Conservation (phyloP, 2,113 vertebrate genomes). For the Gavialis gangeticus region DNA sequence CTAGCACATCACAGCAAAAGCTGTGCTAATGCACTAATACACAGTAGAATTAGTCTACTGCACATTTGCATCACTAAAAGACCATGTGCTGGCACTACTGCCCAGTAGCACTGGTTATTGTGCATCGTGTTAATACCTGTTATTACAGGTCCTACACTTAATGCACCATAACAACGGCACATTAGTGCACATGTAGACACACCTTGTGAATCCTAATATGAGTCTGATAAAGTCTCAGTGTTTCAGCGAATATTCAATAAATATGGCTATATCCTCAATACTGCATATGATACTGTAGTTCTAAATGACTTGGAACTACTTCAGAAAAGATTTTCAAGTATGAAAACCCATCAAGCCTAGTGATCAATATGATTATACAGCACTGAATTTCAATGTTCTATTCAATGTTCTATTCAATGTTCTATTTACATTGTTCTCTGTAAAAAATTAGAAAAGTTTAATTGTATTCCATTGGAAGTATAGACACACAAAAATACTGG, state of each 20-base stretch:
- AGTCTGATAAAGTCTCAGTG: neutral
- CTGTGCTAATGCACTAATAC: no score
- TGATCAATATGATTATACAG: slow-evolving; percentile 37
- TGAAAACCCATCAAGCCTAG: slow-evolving; percentile 14
- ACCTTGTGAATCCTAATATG: no score
- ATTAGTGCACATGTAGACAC: no score
- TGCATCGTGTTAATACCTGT: no score
- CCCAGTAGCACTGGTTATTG: no score
- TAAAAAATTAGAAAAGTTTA: slow-evolving; percentile 26
- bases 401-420: slow-evolving; percentile 21
- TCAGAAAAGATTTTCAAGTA: neutral
- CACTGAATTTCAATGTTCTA: slow-evolving; percentile 34
- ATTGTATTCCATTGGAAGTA: neutral
- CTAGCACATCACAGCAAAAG: no score
- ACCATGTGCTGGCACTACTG: no score
- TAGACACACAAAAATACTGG: neutral
- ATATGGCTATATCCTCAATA: neutral
- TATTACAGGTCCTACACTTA: no score
- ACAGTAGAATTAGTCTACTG: no score
- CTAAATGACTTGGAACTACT: neutral
- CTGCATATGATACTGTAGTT: neutral
- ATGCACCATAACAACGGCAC: no score
- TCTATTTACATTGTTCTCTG: slow-evolving; percentile 29
- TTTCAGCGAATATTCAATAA: neutral
- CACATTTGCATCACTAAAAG: no score